phyloP scores from a whole-genome alignment of 2,113 vertebrate species.

The Psilopogon haemacephalus region DNA sequence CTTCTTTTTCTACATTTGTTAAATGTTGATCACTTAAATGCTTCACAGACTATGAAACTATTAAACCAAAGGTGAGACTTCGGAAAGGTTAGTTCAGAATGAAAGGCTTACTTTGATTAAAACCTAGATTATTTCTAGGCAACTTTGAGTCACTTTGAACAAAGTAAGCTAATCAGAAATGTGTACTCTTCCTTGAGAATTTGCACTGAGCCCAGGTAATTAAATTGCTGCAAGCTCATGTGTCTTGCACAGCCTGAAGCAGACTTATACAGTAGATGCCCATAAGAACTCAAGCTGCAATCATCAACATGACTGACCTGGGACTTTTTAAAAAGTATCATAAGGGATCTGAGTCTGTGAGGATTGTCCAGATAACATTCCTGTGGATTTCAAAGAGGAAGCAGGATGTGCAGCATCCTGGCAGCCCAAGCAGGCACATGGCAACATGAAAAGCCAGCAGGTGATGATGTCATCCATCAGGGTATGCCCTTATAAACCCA shows the following conservation, averaged over 20 bases:
- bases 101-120: neutral
- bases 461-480: slow-evolving; percentile 41
- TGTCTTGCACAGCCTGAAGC: neutral
- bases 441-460: neutral
- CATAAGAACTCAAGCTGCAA: neutral
- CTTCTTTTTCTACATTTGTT: neutral
- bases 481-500: slow-evolving; percentile 47
- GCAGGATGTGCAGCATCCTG: neutral
- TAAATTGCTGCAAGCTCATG: neutral
- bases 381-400: neutral
- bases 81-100: neutral
- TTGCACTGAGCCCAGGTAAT: neutral
- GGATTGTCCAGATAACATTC: neutral
- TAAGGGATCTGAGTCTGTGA: neutral
- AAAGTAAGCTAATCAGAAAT: neutral
- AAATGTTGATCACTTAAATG: neutral
- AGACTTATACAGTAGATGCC: neutral
- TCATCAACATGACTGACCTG: neutral
- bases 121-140: neutral
- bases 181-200: neutral
- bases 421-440: neutral
- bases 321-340: neutral
- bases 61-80: neutral
- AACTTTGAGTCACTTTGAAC: neutral
- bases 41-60: neutral